Base-by-base conservation (phyloP, 1,140 invertebrate genomes). In the Lysiphlebus fabarum region DNA sequence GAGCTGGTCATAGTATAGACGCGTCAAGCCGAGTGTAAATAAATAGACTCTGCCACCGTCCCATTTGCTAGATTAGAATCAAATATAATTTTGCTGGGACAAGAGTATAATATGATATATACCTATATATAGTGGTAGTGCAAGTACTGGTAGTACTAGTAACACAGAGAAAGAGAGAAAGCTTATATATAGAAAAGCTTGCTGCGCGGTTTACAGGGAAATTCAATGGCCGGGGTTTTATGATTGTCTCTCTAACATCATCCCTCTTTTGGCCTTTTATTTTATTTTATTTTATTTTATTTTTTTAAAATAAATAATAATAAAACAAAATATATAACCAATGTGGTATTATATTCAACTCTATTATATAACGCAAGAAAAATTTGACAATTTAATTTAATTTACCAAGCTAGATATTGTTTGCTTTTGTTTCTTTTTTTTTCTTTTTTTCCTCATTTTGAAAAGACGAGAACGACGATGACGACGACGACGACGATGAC, bases 1-100 rank as follows among this genome's bases (percentile, higher is more conserved):
- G 17, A 49, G 59, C 51, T 53, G 56, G 53, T 12, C 40, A 11
- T 38, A 26, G 36, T 47, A 12, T 26, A 26, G 42, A 44, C 53
- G 53, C 53, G 53, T 38, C 55, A 56, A 72, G 53, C 64, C 65
- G 61, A 74, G 71, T 72, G 73, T 71, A 74, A 75, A 76, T 76
- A 77, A 77, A 75, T 74, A 74, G 69, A 74, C 69, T 69, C 67
- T 66, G 62, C 62, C 64, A 67, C 66, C 68, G 66, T 75, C 71
- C 73, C 72, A 76, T 76, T 75, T 76, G 70, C 69, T 71, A 76
- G 75, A 76, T 76, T 75, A 77, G 71, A 75, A 76, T 77, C 72
- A 75, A 77, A 77, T 77, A 74, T 73, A 75, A 76, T 76, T 75
- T 71, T 73, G 67, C 66, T 60, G 65, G 61, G 63, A 63, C 56